Base-by-base conservation (phyloP, 2,888 invertebrate species). In the Caenorhabditis auriculariae region DNA sequence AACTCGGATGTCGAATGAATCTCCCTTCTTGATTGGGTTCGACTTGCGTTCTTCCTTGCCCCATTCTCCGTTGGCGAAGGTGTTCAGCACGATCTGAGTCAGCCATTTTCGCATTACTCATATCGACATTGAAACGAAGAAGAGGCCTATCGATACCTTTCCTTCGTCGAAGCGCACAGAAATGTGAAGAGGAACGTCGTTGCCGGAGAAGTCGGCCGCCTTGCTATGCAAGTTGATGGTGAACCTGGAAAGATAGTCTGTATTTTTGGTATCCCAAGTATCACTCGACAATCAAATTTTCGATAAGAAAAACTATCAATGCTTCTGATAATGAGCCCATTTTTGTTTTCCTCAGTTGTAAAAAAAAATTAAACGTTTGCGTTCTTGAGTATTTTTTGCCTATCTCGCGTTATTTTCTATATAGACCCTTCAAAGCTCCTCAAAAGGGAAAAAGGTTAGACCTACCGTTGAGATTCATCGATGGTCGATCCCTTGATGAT, bases 111-210 rank as follows among this genome's bases (percentile, higher is more conserved):
- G n/a, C n/a, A n/a, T n/a, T n/a, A n/a, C n/a, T n/a, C n/a, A n/a
- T n/a, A n/a, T n/a, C n/a, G n/a, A n/a, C n/a, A n/a, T n/a, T n/a
- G n/a, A n/a, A n/a, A n/a, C n/a, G n/a, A n/a, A n/a, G n/a, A n/a
- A n/a, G n/a, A n/a, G n/a, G n/a, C n/a, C n/a, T n/a, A n/a, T n/a
- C n/a, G n/a, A n/a, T n/a, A 75, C 72, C 72, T 79, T 79, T 48
- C 77, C 79, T 61, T 80, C 79, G 47, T 79, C 79, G 67, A 79
- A 78, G 28, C 79, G 75, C 46, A 80, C 72, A 21, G 76, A 76
- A 51, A 79, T 62, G 68, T 80, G 79, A 45, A 79, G 73, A 23
- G 79, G 79, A 1, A 79, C 77, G 51, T 80, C 77, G 64, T 80
- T 79, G 49, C 79, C 79, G 57, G 74, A 73, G 74, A 79, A 79